Conservation (phyloP, 53 echinoderm and acorn worm species). For the Luidia sarsii region DNA sequence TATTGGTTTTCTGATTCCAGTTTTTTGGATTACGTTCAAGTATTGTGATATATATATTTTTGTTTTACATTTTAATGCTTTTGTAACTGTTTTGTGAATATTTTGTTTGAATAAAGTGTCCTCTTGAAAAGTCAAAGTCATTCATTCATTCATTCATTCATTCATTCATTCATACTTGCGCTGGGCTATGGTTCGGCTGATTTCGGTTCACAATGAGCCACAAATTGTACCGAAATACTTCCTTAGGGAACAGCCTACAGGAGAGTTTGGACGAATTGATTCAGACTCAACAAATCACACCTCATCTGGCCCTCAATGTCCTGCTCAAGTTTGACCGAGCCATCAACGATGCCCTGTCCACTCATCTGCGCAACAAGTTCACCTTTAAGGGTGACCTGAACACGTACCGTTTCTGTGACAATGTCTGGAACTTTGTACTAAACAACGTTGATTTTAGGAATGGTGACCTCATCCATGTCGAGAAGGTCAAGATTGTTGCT, state of each 20-base stretch:
- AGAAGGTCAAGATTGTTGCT: constrained; percentile 97
- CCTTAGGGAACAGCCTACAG: constrained; percentile 88
- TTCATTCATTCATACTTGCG: too few species aligned
- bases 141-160: too few species aligned
- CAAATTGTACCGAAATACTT: constrained; percentile 93
- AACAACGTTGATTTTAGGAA: constrained; percentile 94
- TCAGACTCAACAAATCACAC: constrained; percentile 93
- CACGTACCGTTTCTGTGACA: constrained; percentile 99
- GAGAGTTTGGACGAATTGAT: constrained; percentile 96
- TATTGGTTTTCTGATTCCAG: too few species aligned
- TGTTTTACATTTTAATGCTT: too few species aligned
- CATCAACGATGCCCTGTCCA: constrained; percentile 87
- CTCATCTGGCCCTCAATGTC: constrained; percentile 86
- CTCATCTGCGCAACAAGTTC: constrained; percentile 81
- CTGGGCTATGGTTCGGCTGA: too few species aligned
- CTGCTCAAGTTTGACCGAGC: constrained; percentile 94
- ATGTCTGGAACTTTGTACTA: constrained; percentile 98
- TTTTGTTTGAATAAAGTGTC: too few species aligned
- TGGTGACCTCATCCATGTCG: constrained; percentile 79
- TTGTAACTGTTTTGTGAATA: too few species aligned
- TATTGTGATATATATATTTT: too few species aligned
- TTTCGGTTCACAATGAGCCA: constrained; percentile 88
- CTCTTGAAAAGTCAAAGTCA: too few species aligned
- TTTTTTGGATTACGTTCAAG: too few species aligned
- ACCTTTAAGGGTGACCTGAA: constrained; percentile 89